These are phyloP conservation scores for Hyalella azteca DNA, from an alignment of 2,888 invertebrate species.

Conservation along the genomic window DNA sequence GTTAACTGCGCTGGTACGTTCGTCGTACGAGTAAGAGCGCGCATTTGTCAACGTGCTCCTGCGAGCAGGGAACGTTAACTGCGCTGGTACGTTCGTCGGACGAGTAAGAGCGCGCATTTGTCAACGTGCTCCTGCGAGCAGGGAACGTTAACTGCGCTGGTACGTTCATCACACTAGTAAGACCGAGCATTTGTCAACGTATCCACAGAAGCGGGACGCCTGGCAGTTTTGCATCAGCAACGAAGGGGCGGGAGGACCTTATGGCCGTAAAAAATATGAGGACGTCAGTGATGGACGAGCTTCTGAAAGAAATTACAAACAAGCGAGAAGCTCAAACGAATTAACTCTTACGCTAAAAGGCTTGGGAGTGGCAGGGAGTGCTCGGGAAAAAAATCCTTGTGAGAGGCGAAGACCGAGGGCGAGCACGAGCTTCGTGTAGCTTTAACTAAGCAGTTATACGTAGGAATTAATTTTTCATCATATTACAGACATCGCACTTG, in stretches of 20 bases:
- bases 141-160: too few species aligned
- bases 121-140: too few species aligned
- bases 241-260: neutral
- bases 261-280: neutral
- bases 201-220: neutral
- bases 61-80: too few species aligned
- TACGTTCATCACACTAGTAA: neutral
- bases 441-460: too few species aligned
- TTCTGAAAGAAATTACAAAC: slow-evolving; percentile 36
- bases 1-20: too few species aligned
- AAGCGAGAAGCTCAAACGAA: slow-evolving; percentile 18
- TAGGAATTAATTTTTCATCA: too few species aligned
- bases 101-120: too few species aligned
- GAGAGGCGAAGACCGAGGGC: neutral
- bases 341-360: slow-evolving; percentile 28
- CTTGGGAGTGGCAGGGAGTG: neutral
- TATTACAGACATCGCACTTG: too few species aligned
- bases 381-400: neutral
- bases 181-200: slow-evolving; percentile 20
- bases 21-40: too few species aligned
- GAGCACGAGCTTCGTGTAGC: too few species aligned
- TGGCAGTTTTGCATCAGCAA: neutral
- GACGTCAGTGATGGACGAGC: slow-evolving; percentile 11
- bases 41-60: too few species aligned
- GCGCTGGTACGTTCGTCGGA: too few species aligned